A percentile compares a stretch with the other conserved stretches of the same genome.
phyloP scores from a whole-genome alignment of 1,140 invertebrate genomes.

The Proctacanthus coquilletti region DNA sequence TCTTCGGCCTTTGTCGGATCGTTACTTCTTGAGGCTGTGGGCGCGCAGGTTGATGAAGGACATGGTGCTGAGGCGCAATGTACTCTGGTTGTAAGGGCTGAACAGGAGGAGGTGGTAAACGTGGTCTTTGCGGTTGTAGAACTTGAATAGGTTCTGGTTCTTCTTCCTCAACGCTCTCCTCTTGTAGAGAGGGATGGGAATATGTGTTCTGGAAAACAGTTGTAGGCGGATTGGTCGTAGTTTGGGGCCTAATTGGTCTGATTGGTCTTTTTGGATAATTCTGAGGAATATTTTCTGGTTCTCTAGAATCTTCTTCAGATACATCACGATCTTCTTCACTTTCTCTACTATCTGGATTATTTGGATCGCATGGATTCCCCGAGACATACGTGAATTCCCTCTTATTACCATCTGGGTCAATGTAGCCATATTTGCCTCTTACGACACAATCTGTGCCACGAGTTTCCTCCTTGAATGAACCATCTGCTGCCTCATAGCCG shows the following conservation, averaged over 20 bases:
- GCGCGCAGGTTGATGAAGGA: slow-evolving; percentile 24
- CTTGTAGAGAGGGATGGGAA: slow-evolving; percentile 37
- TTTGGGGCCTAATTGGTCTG: slow-evolving; percentile 26
- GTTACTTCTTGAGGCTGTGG: slow-evolving; percentile 15
- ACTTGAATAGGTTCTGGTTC: slow-evolving; percentile 28
- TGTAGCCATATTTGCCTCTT: slow-evolving; percentile 66
- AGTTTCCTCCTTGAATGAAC: slow-evolving; percentile 81
- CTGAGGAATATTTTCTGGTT: slow-evolving; percentile 41
- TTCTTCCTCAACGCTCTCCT: slow-evolving; percentile 40
- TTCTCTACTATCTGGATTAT: slow-evolving; percentile 50
- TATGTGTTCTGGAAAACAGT: slow-evolving; percentile 50
- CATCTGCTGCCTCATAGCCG: slow-evolving; percentile 73
- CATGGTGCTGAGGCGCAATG: slow-evolving; percentile 11
- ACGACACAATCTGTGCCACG: slow-evolving; percentile 74
- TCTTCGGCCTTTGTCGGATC: slow-evolving; percentile 25
- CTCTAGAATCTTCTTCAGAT: slow-evolving; percentile 32
- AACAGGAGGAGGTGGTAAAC: slow-evolving; percentile 11
- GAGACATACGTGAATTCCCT: slow-evolving; percentile 77
- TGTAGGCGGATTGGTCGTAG: slow-evolving; percentile 36
- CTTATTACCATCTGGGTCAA: slow-evolving; percentile 76
- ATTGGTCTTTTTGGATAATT: slow-evolving; percentile 47
- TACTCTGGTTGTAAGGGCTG: slow-evolving; percentile 15
- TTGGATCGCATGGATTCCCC: slow-evolving; percentile 78
- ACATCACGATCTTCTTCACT: slow-evolving; percentile 29
- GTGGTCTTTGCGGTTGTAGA: slow-evolving; percentile 15